Evolutionary conservation across 2,113 vertebrate genomes (phyloP).

Genomic region (Camelus dromedarius): DNA sequence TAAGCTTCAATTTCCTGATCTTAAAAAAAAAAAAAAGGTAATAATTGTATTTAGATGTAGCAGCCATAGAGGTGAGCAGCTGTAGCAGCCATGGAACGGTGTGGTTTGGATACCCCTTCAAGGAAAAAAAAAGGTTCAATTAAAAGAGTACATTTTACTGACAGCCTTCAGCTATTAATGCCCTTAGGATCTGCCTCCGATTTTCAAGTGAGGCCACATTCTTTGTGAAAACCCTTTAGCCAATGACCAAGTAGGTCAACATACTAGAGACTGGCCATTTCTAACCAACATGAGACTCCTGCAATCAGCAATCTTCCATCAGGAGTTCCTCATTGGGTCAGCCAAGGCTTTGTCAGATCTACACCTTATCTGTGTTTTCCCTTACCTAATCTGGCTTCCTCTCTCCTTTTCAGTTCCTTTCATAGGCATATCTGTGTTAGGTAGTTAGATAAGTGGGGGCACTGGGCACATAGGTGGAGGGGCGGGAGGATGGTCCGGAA

Average conservation of each 20-base stretch:
- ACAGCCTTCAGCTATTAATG: not conserved
- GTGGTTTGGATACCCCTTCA: not conserved
- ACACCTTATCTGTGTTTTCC: not conserved
- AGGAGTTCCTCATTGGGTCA: not conserved
- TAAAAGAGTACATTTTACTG: not conserved
- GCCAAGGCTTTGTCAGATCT: not conserved
- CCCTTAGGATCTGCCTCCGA: not conserved
- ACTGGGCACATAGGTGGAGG: no score
- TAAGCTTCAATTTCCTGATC: not conserved
- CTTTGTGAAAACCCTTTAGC: not conserved
- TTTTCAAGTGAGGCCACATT: not conserved
- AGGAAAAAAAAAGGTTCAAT: not conserved
- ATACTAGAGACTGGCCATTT: not conserved
- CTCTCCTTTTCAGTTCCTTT: not conserved
- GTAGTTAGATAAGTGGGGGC: no score
- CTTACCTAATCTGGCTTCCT: not conserved
- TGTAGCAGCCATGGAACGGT: not conserved
- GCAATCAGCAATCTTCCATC: not conserved
- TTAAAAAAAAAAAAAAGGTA: not conserved
- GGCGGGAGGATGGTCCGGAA: no score
- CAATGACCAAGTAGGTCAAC: not conserved
- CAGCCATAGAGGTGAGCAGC: not conserved
- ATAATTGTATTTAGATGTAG: not conserved
- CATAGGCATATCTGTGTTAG: not conserved
- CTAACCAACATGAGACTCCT: not conserved